Percentiles rank a stretch among this genome's conserved stretches.
Conservation (phyloP, 2,888 invertebrate genomes). For the Dryococelus australis region DNA sequence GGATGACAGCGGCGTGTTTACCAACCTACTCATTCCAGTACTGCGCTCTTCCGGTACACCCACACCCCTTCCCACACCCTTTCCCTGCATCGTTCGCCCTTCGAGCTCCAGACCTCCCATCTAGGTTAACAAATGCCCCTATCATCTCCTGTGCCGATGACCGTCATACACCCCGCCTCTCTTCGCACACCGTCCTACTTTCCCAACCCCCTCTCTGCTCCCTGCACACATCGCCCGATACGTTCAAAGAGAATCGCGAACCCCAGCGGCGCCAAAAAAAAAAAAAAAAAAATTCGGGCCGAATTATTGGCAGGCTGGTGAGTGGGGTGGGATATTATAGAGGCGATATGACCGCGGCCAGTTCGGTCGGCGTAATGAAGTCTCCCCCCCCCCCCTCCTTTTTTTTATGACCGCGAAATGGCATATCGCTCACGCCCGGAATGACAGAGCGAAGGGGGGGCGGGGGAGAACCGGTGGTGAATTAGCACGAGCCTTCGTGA, state of each 20-base stretch:
- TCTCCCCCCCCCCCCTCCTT: background rate
- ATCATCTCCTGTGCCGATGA: constrained; percentile 36
- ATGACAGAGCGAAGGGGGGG: too few species aligned
- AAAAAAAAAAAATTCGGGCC: constrained; percentile 30
- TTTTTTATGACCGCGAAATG: constrained; percentile 17
- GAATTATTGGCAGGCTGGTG: constrained; percentile 33
- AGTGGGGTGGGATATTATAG: constrained; percentile 6
- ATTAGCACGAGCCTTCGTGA: too few species aligned
- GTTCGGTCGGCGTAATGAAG: background rate
- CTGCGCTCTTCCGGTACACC: background rate
- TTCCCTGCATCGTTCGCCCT: background rate
- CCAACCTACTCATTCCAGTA: background rate
- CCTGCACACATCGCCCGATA: background rate
- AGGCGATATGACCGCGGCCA: background rate
- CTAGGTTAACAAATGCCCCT: constrained; percentile 28
- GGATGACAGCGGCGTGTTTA: background rate
- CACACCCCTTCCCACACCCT: background rate
- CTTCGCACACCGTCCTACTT: background rate
- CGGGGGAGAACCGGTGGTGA: too few species aligned
- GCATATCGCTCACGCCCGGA: background rate
- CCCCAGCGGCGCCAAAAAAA: constrained; percentile 29
- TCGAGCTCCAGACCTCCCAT: background rate
- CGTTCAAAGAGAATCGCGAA: constrained; percentile 32
- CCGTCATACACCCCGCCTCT: background rate
- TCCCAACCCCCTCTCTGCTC: background rate